Evolutionary conservation across 1,140 invertebrate genomes (phyloP).

Genomic region (Drosophila truncata): DNA sequence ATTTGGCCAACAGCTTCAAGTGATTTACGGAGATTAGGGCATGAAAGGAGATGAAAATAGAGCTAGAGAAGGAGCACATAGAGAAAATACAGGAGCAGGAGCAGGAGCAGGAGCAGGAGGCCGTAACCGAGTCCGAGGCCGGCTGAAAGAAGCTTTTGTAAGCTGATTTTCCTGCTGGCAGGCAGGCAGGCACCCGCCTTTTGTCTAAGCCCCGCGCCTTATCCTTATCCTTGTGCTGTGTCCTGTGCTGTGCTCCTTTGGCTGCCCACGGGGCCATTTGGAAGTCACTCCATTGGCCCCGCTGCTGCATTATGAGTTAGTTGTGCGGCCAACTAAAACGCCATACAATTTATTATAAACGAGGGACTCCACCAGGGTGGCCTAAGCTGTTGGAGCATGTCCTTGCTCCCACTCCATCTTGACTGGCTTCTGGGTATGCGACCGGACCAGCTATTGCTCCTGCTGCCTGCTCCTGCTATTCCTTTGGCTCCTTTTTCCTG

Average conservation of each 20-base stretch:
- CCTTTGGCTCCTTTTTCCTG: neutral
- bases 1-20: slow-evolving; percentile 54
- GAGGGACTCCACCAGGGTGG: slow-evolving; percentile 8
- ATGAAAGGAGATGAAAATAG: slow-evolving; percentile 12
- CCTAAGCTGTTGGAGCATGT: slow-evolving; percentile 74
- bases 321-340: slow-evolving; percentile 51
- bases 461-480: neutral
- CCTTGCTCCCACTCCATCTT: slow-evolving; percentile 32
- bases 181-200: slow-evolving; percentile 35
- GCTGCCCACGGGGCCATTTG: slow-evolving; percentile 48
- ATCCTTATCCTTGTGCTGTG: slow-evolving; percentile 26
- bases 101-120: neutral
- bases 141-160: slow-evolving; percentile 54
- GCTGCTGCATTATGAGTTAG: slow-evolving; percentile 70
- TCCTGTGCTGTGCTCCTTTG: slow-evolving; percentile 13
- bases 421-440: slow-evolving; percentile 68
- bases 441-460: slow-evolving; percentile 6
- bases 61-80: neutral
- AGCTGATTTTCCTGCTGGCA: slow-evolving; percentile 56
- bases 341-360: slow-evolving; percentile 65
- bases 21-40: slow-evolving; percentile 56
- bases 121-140: neutral
- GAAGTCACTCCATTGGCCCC: slow-evolving; percentile 44
- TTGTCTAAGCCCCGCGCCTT: slow-evolving; percentile 46
- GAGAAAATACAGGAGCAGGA: neutral